phyloP scores from a whole-genome alignment of 2,888 invertebrate genomes.

The Rhamphomyia laevipes region DNA sequence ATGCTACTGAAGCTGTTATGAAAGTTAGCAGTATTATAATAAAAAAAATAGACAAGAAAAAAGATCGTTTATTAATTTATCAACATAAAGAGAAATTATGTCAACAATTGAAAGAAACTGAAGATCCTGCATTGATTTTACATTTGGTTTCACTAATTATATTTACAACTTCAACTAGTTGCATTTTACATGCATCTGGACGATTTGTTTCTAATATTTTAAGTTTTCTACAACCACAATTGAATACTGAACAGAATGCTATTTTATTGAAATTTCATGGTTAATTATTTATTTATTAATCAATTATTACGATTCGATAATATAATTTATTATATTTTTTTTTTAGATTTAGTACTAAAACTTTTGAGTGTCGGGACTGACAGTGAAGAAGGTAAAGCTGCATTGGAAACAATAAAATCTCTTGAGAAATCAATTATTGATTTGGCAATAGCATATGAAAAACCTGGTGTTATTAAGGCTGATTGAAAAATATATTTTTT shows the following conservation, averaged over 20 bases:
- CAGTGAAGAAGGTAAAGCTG: slow-evolving; percentile 40
- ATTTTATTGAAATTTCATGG: slow-evolving; percentile 66
- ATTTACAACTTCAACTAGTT: slow-evolving; percentile 68
- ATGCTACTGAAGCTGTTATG: slow-evolving; percentile 59
- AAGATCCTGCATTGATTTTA: slow-evolving; percentile 66
- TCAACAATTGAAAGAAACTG: slow-evolving; percentile 60
- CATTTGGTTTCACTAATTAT: slow-evolving; percentile 67
- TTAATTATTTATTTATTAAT: slow-evolving; percentile 32
- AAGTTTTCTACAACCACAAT: slow-evolving; percentile 53
- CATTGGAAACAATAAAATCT: slow-evolving; percentile 31
- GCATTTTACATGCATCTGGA: slow-evolving; percentile 85
- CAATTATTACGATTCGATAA: background rate
- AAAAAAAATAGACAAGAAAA: slow-evolving; percentile 84
- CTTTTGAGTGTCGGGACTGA: slow-evolving; percentile 44
- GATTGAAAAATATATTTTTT: slow-evolving; percentile 22
- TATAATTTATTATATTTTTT: slow-evolving; percentile 2
- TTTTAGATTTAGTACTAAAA: slow-evolving; percentile 52
- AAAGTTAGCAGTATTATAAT: slow-evolving; percentile 64
- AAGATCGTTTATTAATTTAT: slow-evolving; percentile 61
- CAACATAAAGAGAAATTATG: slow-evolving; percentile 72
- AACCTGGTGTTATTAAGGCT: slow-evolving; percentile 26
- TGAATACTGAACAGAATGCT: slow-evolving; percentile 52
- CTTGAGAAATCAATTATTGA: slow-evolving; percentile 24
- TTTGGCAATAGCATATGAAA: slow-evolving; percentile 26
- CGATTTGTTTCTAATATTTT: slow-evolving; percentile 79